Conservation (phyloP, 1,140 invertebrate genomes). For the Drosophila truncata region DNA sequence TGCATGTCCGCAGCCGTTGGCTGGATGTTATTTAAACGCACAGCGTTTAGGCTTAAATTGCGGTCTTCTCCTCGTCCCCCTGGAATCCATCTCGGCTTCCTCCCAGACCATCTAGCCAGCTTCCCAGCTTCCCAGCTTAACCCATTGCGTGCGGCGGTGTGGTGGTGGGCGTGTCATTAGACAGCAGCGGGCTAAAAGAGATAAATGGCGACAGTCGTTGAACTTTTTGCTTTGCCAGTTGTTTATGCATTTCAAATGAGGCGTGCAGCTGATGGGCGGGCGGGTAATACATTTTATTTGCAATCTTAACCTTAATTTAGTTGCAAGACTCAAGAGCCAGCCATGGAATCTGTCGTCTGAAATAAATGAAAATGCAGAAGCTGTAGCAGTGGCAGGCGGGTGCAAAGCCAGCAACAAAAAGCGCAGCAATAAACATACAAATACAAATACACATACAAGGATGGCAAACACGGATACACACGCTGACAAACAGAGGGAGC, state of each 20-base stretch:
- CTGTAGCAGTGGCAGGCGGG: slow-evolving; percentile 11
- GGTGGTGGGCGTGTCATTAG: slow-evolving; percentile 76
- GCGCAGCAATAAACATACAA: slow-evolving; percentile 75
- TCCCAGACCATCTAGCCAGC: background rate
- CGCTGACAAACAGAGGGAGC: slow-evolving; percentile 22
- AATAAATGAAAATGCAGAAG: slow-evolving; percentile 78
- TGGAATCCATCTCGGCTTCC: background rate
- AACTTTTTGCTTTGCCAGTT: slow-evolving; percentile 80
- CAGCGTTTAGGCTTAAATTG: slow-evolving; percentile 82
- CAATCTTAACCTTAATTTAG: slow-evolving; percentile 83
- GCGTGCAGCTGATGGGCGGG: slow-evolving; percentile 22
- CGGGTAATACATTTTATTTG: slow-evolving; percentile 81
- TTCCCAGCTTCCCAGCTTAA: background rate
- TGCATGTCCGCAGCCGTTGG: slow-evolving; percentile 67
- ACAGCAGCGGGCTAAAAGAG: slow-evolving; percentile 74
- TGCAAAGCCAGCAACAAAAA: slow-evolving; percentile 65
- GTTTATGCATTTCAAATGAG: slow-evolving; percentile 83
- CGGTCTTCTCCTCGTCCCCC: slow-evolving; percentile 54
- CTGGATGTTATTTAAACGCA: slow-evolving; percentile 71
- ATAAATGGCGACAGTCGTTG: slow-evolving; percentile 82
- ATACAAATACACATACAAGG: slow-evolving; percentile 34
- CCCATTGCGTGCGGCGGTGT: slow-evolving; percentile 33
- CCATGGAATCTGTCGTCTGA: slow-evolving; percentile 72
- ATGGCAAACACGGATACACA: slow-evolving; percentile 34
- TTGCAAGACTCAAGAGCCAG: slow-evolving; percentile 66